Conservation (phyloP, 37 sponge, comb jelly and placozoan genomes). For the Bolinopsis microptera region DNA sequence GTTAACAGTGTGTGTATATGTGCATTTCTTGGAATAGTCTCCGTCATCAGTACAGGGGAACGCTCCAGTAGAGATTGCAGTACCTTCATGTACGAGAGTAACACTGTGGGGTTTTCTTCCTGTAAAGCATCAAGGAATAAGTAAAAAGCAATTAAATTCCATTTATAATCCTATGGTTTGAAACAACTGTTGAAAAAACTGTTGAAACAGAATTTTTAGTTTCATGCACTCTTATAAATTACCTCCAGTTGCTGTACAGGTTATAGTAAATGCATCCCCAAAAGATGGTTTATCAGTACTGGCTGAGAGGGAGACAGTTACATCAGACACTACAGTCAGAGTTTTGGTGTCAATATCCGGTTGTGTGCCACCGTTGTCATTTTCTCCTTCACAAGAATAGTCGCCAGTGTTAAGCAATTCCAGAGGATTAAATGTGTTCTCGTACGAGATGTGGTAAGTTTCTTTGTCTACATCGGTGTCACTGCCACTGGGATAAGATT, state of each 20-base stretch:
- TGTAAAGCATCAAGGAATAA: background rate
- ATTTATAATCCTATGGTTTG: too few species aligned
- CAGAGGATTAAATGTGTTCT: background rate
- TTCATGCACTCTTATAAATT: too few species aligned
- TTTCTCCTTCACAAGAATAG: constrained; percentile 2
- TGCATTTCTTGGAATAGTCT: background rate
- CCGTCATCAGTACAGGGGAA: background rate
- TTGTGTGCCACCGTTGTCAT: background rate
- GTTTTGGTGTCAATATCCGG: background rate
- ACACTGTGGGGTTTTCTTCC: background rate
- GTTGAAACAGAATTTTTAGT: too few species aligned
- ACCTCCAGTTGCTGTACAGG: constrained; percentile 7
- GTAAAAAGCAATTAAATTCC: too few species aligned
- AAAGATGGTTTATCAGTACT: background rate
- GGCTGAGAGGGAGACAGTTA: background rate
- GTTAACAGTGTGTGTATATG: background rate
- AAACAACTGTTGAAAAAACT: too few species aligned
- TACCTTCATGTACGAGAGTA: background rate
- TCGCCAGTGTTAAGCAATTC: background rate
- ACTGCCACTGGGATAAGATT: background rate
- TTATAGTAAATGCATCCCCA: background rate
- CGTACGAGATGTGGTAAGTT: background rate
- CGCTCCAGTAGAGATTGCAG: background rate
- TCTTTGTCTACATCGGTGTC: background rate
- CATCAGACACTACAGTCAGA: background rate